Evolutionary conservation across 1,140 invertebrate genomes (phyloP).

Genomic region (Pseudomyrmex concolor): DNA sequence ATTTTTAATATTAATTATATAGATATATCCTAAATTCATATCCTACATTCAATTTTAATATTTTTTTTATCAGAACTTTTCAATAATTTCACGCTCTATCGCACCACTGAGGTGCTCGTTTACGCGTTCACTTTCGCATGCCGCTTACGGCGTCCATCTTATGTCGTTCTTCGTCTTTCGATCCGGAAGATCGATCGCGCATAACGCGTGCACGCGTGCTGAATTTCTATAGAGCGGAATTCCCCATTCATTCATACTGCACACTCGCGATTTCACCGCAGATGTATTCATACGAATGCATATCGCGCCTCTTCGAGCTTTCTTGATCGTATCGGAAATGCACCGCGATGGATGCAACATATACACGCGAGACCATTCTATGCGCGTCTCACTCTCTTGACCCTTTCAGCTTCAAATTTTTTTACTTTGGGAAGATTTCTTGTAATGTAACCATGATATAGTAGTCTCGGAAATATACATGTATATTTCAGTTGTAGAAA

Average conservation of each 20-base stretch:
- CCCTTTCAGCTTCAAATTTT: background rate
- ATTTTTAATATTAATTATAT: background rate
- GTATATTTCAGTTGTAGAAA: too few species aligned
- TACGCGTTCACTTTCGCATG: slow-evolving; percentile 36
- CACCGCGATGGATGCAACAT: slow-evolving; percentile 27
- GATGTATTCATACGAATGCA: slow-evolving; percentile 59
- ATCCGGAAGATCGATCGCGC: slow-evolving; percentile 42
- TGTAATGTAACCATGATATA: background rate
- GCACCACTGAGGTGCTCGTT: background rate
- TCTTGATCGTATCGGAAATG: slow-evolving; percentile 52
- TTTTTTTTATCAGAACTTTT: background rate
- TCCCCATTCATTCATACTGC: slow-evolving; percentile 44
- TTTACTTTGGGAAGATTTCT: background rate
- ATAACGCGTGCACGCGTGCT: slow-evolving; percentile 39
- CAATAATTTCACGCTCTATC: background rate
- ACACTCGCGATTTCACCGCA: slow-evolving; percentile 51
- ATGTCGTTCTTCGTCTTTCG: slow-evolving; percentile 28
- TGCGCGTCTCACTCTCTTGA: background rate
- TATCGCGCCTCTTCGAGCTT: slow-evolving; percentile 44
- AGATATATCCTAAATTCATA: too few species aligned
- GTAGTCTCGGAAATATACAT: too few species aligned
- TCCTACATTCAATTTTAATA: too few species aligned
- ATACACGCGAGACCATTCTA: slow-evolving; percentile 32
- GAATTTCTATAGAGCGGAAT: slow-evolving; percentile 48
- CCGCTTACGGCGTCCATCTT: slow-evolving; percentile 23